Evolutionary conservation across 2,888 invertebrate species (phyloP).

Genomic region (Calliopum simillimum): DNA sequence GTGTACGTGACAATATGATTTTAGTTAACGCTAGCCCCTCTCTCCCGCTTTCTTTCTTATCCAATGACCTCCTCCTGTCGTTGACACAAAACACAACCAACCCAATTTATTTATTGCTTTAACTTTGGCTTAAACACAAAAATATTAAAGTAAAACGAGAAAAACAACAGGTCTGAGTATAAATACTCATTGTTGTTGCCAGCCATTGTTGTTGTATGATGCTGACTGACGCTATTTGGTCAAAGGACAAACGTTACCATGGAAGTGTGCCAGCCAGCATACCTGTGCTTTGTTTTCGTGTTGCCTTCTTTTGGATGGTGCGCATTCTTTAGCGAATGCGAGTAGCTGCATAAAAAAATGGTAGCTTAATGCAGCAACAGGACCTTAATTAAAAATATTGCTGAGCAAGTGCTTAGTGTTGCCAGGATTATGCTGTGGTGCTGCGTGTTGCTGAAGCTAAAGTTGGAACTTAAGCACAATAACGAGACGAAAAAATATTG

Average conservation of each 20-base stretch:
- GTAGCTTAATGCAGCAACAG: not conserved
- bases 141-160: not conserved
- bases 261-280: not conserved
- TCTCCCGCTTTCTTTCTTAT: not conserved
- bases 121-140: not conserved
- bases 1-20: conserved; percentile 29
- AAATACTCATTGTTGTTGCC: not conserved
- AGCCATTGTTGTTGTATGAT: not conserved
- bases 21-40: not conserved
- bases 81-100: not conserved
- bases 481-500: too few species aligned
- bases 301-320: not conserved
- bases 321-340: not conserved
- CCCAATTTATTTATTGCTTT: conserved; percentile 20
- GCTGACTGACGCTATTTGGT: not conserved
- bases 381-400: conserved; percentile 6
- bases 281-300: not conserved
- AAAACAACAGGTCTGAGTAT: not conserved
- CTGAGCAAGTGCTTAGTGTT: not conserved
- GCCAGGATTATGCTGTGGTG: too few species aligned
- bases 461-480: too few species aligned
- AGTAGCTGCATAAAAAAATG: not conserved
- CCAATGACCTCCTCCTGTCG: not conserved
- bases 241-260: conserved; percentile 6
- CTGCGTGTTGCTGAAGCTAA: too few species aligned